Evolutionary conservation across 2,113 vertebrate genomes (phyloP), one percentile per base, ranked within the genome.

Genomic region (Noctilio leporinus): DNA sequence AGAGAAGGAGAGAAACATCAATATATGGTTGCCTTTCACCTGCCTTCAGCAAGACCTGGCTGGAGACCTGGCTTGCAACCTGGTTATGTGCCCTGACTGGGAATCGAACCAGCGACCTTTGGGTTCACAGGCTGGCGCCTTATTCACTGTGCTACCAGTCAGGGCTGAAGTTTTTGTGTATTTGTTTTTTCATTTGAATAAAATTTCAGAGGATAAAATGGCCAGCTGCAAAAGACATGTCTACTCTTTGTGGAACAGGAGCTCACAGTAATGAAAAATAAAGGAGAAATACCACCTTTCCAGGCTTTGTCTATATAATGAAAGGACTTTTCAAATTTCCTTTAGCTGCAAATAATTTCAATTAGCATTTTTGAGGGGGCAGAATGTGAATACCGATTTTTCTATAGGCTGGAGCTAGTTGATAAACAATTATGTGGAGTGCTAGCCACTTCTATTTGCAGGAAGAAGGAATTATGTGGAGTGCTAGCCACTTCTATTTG

Each of bases 291-390:
- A n/a, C 14, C 38, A 67, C 64, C 78, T 96, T 93, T 55, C 53
- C 24, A 95, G 86, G 65, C 64, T 95, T 96, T 96, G 76, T 72
- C 67, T 82, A 9, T 82, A 51, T 75, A 96, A 87, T 93, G 81
- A 97, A 94, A 96, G 72, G 80, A 95, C 77, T 97, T 97, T 97
- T 96, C 86, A 94, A 97, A 97, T 86, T 96, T 96, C 77, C 57
- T 90, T 97, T 96, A 85, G 73, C 33, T 94, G 43, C 65, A 95
- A 95, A 93, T 97, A 97, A 96, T 96, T 96, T 95, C 38, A 80
- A 75, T 98, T 97, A 97, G 91, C 96, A 97, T 97, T 97, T 97
- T 97, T 80, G 72, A 97, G 85, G 86, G 76, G 38, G 45, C 28
- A 75, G 47, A 93, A 95, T 91, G 83, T 93, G 97, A 97, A 96